Evolutionary conservation across 1,140 invertebrate genomes (phyloP), one percentile per base, ranked within the genome.

Genomic region (Bombus huntii): DNA sequence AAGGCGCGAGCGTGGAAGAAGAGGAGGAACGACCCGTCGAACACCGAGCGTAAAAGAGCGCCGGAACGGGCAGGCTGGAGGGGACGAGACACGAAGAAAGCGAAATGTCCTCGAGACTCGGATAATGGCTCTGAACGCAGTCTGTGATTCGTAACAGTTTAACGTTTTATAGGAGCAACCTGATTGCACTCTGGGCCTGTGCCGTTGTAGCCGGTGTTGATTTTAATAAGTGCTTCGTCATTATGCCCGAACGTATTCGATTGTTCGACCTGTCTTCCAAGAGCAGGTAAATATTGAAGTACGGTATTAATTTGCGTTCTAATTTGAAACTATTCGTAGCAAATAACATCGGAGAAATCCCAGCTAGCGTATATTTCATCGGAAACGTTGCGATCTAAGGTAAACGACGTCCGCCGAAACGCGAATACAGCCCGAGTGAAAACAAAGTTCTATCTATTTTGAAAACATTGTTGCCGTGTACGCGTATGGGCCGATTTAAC

Each of bases 11-110:
- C 78, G 71, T 74, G 79, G 62, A 78, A 37, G 72, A 88, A 85
- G 82, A 85, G 86, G 85, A 86, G 83, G 83, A 82, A 88, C 79
- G 85, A 85, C 68, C 37, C 66, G 62, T 77, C 44, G 81, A 83
- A 83, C 81, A 76, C 81, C 68, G 72, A 37, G 59, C 59, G 85
- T 22, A 37, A 66, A 66, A 66, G n/a, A 66, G 42, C n/a, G 62
- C 2, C 62, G 68, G 25, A 22, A 76, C 57, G 34, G 76, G 77
- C 72, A 70, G 68, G 74, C 25, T 62, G 31, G 82, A 59, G 47
- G 71, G 72, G 65, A 66, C 44, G 57, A 73, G 80, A 87, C 18
- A 59, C 44, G 65, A 78, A 84, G 74, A 71, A 78, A 78, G 65
- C 65, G 75, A 78, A 84, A 84, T 71, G 65, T 78, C 82, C 82